Evolutionary conservation across 37 sponge, comb jelly and placozoan species (phyloP), one percentile per base, ranked within the genome.

Genomic region (Geodia barretti): DNA sequence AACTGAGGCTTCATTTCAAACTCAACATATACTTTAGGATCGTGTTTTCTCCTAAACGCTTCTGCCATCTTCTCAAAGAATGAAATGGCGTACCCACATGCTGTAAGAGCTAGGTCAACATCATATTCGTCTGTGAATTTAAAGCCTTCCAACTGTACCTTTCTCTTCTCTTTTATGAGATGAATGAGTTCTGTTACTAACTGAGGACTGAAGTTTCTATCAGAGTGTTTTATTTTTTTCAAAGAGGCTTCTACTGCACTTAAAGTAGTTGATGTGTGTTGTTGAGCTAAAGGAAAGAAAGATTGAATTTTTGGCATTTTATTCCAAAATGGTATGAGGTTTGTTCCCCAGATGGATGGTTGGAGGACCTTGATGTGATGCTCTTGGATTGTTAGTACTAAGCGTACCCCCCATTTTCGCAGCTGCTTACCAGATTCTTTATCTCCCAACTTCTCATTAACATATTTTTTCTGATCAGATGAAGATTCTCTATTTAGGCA

Each of bases 1-100:
- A 36, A 64, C 7, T 7, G n/a, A 25, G 41, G 26, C 36, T 78
- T 78, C 32, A 66, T 34, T 78, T 41, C 74, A 24, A 9, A 3
- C 65, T 21, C 4, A 78, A 47, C 21, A 19, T 25, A 64, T 65
- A 11, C 79, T 31, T 65, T 23, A 39, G 67, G 79, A 19, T 64
- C 79, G 38, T 64, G 23, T 11, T 39, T 34, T 26, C 65, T 7
- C 19, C 24, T 64, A 26, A 78, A 26, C 11, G 9, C 7, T 3
- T 23, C 24, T 66, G 67, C 67, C 41, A 41, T 64, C 19, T 65
- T 25, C 39, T 65, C 40, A 64, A 78, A 64, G 4, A 17, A 41
- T 7, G 20, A 4, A 4, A 8, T 24, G 1, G 79, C 79, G 35
- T 38, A 65, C 7, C 31, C 41, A 78, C 79, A 78, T 24, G 30